Conservation (phyloP, 2,797 vertebrate genomes). For the Catamblyrhynchus diadema region DNA sequence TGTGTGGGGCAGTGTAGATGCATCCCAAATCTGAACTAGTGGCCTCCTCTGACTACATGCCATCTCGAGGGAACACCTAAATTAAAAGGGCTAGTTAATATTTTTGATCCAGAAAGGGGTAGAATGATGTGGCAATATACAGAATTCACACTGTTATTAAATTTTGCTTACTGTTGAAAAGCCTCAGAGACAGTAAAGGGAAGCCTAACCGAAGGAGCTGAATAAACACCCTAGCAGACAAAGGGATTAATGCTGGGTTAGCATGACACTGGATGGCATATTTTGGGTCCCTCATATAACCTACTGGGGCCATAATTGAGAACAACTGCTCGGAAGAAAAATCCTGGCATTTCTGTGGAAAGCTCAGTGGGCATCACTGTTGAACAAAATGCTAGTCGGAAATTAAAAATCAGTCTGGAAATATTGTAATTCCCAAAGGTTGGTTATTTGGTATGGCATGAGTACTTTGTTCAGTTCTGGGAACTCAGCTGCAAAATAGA, state of each 20-base stretch:
- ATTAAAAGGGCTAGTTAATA: background rate
- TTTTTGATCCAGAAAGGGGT: background rate
- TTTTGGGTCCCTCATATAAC: background rate
- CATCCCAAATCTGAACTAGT: background rate
- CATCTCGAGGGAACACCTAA: background rate
- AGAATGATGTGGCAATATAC: background rate
- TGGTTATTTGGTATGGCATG: background rate
- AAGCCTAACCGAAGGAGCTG: background rate
- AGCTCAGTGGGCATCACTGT: background rate
- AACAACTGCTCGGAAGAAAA: background rate
- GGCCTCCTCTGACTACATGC: background rate
- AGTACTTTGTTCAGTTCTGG: background rate
- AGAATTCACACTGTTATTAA: fast-evolving
- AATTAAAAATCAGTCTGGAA: background rate
- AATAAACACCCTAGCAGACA: background rate
- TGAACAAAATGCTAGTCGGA: background rate
- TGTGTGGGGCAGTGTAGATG: background rate
- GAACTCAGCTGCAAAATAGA: background rate
- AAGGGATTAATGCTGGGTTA: background rate
- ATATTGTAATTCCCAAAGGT: background rate
- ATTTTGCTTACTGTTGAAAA: background rate
- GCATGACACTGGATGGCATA: background rate
- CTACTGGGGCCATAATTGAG: background rate
- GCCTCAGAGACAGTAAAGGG: background rate
- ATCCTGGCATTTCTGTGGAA: background rate